Conservation (phyloP, 1,140 invertebrate genomes). For the Capitella teleta region DNA sequence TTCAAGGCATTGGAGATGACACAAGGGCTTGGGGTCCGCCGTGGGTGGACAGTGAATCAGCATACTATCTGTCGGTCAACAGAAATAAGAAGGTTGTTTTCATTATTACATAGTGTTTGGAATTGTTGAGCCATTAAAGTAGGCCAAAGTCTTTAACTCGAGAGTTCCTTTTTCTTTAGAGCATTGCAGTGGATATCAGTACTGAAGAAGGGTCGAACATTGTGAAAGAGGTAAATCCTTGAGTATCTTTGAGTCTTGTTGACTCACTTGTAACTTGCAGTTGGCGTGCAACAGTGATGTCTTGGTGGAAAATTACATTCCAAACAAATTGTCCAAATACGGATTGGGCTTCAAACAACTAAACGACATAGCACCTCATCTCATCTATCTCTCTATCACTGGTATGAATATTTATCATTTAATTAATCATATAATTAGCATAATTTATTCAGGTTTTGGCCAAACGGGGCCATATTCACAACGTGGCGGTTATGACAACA, state of each 20-base stretch:
- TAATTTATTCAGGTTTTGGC: conserved; percentile 57
- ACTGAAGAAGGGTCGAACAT: conserved; percentile 56
- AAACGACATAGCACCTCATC: conserved; percentile 55
- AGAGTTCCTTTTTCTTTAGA: conserved; percentile 46
- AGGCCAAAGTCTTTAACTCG: no score
- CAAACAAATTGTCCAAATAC: conserved; percentile 69
- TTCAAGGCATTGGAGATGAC: conserved; percentile 68
- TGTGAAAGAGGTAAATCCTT: conserved; percentile 49
- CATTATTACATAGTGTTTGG: no score
- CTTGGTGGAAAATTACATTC: conserved; percentile 87
- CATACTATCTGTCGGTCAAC: conserved; percentile 80
- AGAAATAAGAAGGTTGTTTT: conserved; percentile 72
- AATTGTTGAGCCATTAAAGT: no score
- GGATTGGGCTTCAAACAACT: conserved; percentile 70
- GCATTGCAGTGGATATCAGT: conserved; percentile 78
- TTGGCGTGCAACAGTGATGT: conserved; percentile 66
- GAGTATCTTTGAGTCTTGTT: no score
- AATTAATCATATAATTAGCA: no score
- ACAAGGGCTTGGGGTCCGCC: conserved; percentile 86
- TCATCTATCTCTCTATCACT: conserved; percentile 90
- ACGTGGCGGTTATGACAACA: conserved; percentile 88
- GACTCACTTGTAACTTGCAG: no score
- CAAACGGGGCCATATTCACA: conserved; percentile 69
- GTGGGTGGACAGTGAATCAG: conserved; percentile 59
- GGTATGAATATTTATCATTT: conserved; percentile 39